Base-by-base conservation (phyloP, 2,113 vertebrate species). In the Elaphurus davidianus region DNA sequence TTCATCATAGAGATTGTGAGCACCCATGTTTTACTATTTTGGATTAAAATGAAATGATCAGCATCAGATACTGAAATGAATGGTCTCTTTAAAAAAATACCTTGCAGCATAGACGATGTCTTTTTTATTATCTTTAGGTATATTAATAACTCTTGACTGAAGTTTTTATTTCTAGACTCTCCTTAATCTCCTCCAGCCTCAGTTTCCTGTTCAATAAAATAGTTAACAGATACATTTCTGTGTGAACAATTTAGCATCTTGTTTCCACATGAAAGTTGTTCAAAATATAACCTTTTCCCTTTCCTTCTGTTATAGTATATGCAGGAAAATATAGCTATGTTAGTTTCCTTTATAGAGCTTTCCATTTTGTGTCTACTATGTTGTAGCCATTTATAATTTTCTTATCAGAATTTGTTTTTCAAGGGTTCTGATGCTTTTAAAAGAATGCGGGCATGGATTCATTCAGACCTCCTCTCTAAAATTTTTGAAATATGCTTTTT, bases 401-500 rank as follows among this genome's bases (percentile, higher is more conserved):
- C 54, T 97, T 47, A 86, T 64, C 30, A 87, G 47, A 85, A 85
- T 67, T 95, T 76, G 12, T 95, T 97, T 96, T 96, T 96, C 25
- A 92, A 94, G 59, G 25, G 15, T 7, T 52, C 33, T 2, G 33
- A 54, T 67, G 16, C 23, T 94, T 76, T 96, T 90, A 60, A 94
- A 91, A 97, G 90, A 90, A 25, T 40, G 55, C 62, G 19, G 23
- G 95, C 27, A 19, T 90, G n/a, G 55, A 95, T 81, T 94, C 36
- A 82, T 50, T 87, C 25, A 95, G 76, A 97, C 91, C 25, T 71
- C 25, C 3, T 94, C 81, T 95, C 76, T 94, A 76, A 92, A 87
- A 82, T 67, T 92, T 96, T 97, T 97, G 43, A 90, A 97, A 97
- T 95, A 52, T 93, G 30, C n/a, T 92, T 94, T 98, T 93, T 59